Conservation (phyloP, 2,797 vertebrate species). For the Pangasius krempfi region DNA sequence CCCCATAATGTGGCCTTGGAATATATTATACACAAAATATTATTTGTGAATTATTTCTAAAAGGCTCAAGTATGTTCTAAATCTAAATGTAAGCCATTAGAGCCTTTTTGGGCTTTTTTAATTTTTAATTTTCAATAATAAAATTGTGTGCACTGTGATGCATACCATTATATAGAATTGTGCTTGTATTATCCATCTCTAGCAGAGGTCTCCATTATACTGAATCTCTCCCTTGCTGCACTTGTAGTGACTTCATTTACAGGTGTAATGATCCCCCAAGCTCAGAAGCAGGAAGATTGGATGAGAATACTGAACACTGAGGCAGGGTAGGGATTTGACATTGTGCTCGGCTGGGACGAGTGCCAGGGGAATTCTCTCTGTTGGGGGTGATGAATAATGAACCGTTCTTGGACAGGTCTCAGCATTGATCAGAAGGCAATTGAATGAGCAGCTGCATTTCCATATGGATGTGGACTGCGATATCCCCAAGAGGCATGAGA, state of each 20-base stretch:
- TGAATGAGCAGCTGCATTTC: constrained; percentile 56
- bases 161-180: neutral
- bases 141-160: neutral
- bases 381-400: constrained; percentile 47
- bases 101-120: neutral
- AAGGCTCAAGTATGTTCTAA: neutral
- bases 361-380: constrained; percentile 45
- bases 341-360: neutral
- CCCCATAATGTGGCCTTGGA: neutral
- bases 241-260: constrained; percentile 13
- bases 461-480: constrained; percentile 52
- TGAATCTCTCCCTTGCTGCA: neutral
- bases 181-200: neutral
- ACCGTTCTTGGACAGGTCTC: constrained; percentile 27
- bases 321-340: constrained; percentile 23
- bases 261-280: neutral
- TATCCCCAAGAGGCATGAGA: constrained; percentile 44
- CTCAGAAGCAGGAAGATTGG: neutral
- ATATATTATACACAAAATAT: neutral
- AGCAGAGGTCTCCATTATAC: neutral
- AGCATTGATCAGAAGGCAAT: constrained; percentile 59
- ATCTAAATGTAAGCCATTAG: neutral
- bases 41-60: neutral
- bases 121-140: neutral
- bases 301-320: neutral